Evolutionary conservation across 2,797 vertebrate species (phyloP).

Genomic region (Lepilemur septentrionalis): DNA sequence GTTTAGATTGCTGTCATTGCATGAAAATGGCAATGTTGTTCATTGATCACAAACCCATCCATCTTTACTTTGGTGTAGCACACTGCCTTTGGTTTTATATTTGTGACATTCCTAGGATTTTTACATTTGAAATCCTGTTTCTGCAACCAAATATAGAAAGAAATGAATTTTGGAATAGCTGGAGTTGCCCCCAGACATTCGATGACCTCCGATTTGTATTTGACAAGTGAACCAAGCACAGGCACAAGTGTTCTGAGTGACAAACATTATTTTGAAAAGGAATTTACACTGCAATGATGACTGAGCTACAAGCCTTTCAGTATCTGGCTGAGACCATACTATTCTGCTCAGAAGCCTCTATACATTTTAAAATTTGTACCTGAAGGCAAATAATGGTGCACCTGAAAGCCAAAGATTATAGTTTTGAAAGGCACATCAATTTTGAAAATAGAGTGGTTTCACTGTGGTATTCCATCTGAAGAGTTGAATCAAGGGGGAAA

Average conservation of each 20-base stretch:
- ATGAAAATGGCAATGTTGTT: background rate
- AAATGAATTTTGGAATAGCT: conserved; percentile 87
- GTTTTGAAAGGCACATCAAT: conserved; percentile 86
- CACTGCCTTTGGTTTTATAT: conserved; percentile 72
- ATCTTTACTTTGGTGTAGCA: conserved; percentile 11
- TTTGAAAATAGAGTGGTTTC: conserved; percentile 84
- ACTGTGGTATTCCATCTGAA: conserved; percentile 74
- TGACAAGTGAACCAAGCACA: conserved; percentile 88
- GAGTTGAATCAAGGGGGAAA: conserved; percentile 67
- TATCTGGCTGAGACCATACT: conserved; percentile 83
- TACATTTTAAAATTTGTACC: conserved; percentile 84
- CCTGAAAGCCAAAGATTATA: conserved; percentile 85
- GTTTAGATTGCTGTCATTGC: background rate
- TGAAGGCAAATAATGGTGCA: conserved; percentile 85
- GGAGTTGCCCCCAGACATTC: conserved; percentile 82
- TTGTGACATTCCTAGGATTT: conserved; percentile 76
- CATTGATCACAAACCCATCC: background rate
- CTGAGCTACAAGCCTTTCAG: conserved; percentile 85
- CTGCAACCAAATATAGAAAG: conserved; percentile 82
- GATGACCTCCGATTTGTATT: conserved; percentile 89
- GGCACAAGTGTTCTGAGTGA: conserved; percentile 86
- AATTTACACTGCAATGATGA: conserved; percentile 86
- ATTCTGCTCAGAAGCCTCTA: conserved; percentile 86
- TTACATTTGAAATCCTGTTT: conserved; percentile 83
- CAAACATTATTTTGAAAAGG: conserved; percentile 88